phyloP scores from a whole-genome alignment of 92 coral and sea anemone genomes.

The Actinernus sp. region DNA sequence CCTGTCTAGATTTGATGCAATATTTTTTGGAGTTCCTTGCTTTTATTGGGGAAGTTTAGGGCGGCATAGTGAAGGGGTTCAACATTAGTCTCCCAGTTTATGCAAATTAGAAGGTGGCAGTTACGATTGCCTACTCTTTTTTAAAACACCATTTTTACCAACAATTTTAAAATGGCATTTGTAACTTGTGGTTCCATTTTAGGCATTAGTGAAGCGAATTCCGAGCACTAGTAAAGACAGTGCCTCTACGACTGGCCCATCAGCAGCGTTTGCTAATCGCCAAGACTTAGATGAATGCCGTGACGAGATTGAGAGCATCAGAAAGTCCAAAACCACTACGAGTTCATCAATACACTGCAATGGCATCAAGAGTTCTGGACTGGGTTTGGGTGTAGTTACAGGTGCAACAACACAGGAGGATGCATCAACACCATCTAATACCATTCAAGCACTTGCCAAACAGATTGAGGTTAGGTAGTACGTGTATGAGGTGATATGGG shows the following conservation, averaged over 20 bases:
- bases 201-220: slow-evolving; percentile 92
- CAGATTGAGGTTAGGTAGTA: slow-evolving; percentile 86
- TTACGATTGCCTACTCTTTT: no score
- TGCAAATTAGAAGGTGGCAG: no score
- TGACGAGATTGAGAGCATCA: slow-evolving; percentile 65
- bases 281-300: slow-evolving; percentile 70
- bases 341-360: slow-evolving; percentile 19
- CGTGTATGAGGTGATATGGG: no score
- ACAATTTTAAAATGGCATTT: no score
- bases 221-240: slow-evolving; percentile 64
- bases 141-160: no score
- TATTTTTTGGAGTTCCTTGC: no score
- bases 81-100: no score
- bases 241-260: slow-evolving; percentile 47
- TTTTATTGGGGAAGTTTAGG: no score
- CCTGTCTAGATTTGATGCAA: no score
- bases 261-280: slow-evolving; percentile 86
- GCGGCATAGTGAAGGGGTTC: no score
- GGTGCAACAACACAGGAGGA: slow-evolving; percentile 52
- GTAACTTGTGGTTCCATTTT: no score
- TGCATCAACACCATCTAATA: slow-evolving; percentile 69
- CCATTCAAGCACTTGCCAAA: slow-evolving; percentile 78
- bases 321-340: slow-evolving; percentile 18
- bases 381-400: slow-evolving; percentile 6
- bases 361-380: slow-evolving; percentile 11